A percentile compares a stretch with the other conserved stretches of the same genome.
Evolutionary conservation across 2,797 vertebrate genomes (phyloP).

Genomic region (Xerus rutilus): DNA sequence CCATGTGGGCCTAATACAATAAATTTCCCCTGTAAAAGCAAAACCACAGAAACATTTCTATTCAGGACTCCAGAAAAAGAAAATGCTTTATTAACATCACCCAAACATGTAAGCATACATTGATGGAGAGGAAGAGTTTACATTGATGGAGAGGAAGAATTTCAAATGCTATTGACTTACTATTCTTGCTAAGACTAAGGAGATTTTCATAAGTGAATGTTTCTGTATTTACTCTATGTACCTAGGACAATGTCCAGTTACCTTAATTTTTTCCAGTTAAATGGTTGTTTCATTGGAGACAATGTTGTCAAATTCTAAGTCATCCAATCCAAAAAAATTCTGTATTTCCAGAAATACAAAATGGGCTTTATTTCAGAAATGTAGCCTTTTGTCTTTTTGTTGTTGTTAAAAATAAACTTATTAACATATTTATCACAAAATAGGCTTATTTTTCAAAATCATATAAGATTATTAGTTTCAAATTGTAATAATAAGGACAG

Average conservation of each 20-base stretch:
- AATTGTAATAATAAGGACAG: not conserved
- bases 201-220: not conserved
- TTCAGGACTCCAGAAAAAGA: constrained; percentile 75
- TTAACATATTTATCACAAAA: not conserved
- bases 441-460: not conserved
- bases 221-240: not conserved
- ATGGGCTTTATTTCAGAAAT: not conserved
- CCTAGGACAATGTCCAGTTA: not conserved
- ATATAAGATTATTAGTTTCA: not conserved
- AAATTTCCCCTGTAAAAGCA: constrained; percentile 86
- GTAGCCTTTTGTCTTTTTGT: not conserved
- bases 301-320: not conserved
- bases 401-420: not conserved
- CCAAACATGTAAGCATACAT: constrained; percentile 70
- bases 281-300: not conserved
- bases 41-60: constrained; percentile 84
- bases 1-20: constrained; percentile 81
- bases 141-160: not conserved
- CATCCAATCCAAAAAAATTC: too few species aligned
- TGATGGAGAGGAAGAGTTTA: not conserved
- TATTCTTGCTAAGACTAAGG: not conserved
- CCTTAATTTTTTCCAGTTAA: not conserved
- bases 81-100: constrained; percentile 77
- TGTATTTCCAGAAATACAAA: not conserved
- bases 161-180: not conserved